A percentile compares a stretch with the other conserved stretches of the same genome.
These are phyloP conservation scores for Petrolisthes manimaculis DNA, from an alignment of 2,888 invertebrate genomes.

Conservation along the genomic window DNA sequence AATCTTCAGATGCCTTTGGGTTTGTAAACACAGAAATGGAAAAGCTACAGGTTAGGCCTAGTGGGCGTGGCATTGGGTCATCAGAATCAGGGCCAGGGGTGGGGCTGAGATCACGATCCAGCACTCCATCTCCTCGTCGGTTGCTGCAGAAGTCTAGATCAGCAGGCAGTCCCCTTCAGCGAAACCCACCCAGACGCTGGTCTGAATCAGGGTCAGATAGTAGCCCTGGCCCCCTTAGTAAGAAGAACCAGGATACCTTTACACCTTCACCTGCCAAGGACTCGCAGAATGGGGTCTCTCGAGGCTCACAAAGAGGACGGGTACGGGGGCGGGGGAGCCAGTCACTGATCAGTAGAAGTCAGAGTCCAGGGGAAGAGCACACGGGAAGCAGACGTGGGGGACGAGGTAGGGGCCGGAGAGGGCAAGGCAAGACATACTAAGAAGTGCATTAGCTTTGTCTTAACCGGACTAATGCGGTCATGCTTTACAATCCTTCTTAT, in stretches of 20 bases:
- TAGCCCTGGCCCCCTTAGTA: neutral
- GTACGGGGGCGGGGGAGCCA: neutral
- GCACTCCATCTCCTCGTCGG: constrained; percentile 30
- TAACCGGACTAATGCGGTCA: no score
- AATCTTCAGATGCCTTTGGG: constrained; percentile 46
- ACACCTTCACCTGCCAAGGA: constrained; percentile 8
- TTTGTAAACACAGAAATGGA: constrained; percentile 58
- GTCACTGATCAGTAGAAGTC: neutral
- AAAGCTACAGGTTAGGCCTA: constrained; percentile 41
- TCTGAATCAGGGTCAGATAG: constrained; percentile 30
- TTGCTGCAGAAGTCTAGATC: constrained; percentile 16
- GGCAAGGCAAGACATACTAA: no score
- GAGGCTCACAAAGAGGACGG: neutral
- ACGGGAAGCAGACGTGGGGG: neutral
- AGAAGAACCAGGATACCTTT: constrained; percentile 8
- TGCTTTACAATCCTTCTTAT: no score
- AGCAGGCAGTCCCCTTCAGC: constrained; percentile 3
- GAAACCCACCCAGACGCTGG: constrained; percentile 25
- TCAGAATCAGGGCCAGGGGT: neutral
- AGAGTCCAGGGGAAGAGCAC: neutral
- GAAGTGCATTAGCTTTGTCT: no score
- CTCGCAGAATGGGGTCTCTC: neutral
- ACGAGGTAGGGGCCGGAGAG: neutral
- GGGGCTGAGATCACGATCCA: constrained; percentile 33
- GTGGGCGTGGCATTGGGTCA: constrained; percentile 10